Evolutionary conservation across 2,113 vertebrate genomes (phyloP), one percentile per base, ranked within the genome.

Genomic region (Plecotus auritus): DNA sequence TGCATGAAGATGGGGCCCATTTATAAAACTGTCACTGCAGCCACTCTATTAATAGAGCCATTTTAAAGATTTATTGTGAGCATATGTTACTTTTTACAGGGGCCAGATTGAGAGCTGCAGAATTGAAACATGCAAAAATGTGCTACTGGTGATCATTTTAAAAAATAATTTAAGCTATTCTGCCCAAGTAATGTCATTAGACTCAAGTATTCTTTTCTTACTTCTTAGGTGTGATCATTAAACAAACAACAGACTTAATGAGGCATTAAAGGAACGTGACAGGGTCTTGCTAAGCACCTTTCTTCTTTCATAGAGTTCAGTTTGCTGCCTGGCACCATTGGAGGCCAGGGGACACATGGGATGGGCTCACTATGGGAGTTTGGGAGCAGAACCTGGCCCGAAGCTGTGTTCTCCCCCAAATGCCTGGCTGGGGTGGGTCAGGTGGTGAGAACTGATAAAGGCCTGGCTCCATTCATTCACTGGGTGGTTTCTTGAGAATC

Each of bases 41-140:
- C 98, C 95, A 93, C 97, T 98, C 97, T 97, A 96, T 98, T 98
- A 98, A 97, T 97, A 98, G 97, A 98, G 96, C 95, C 97, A 97
- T 98, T 98, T 96, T 94, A 96, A 96, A 98, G 98, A 98, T 98
- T 98, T 98, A 97, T 98, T 93, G 97, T 94, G 96, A 96, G 93
- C 97, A 98, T 98, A 98, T 98, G 98, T 97, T 98, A 89, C 95
- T 96, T 98, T 98, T 98, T 97, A 72, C 96, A 94, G 97, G 96
- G 94, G 93, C 95, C 98, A 98, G 97, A 97, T 97, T 98, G 98
- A 97, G 92, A 97, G 97, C 97, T 95, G 90, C 54, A 96, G 92
- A 96, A 95, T 92, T 97, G 94, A 95, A 97, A 96, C 94, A 93
- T 2, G 0, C 26, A 88, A 95, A 94, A 96, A 96, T 23, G 85